Evolutionary conservation across 2,888 invertebrate genomes (phyloP).

Genomic region (Erannis defoliaria): DNA sequence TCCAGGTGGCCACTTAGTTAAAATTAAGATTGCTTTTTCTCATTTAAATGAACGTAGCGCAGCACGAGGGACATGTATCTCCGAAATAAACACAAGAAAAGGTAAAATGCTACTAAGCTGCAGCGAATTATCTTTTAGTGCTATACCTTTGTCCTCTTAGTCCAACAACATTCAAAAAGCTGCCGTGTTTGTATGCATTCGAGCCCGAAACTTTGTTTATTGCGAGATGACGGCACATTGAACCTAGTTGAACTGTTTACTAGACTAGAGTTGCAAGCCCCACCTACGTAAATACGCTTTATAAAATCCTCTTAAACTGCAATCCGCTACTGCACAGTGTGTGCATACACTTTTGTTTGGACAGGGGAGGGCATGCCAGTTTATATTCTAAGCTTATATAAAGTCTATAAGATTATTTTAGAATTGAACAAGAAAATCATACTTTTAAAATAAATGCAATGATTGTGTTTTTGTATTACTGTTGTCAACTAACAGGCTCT

Average conservation of each 20-base stretch:
- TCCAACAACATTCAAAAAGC: slow-evolving; percentile 5
- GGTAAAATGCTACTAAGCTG: neutral
- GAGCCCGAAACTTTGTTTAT: slow-evolving; percentile 14
- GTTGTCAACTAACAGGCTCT: too few relatives aligned
- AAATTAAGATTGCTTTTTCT: neutral
- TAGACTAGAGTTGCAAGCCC: neutral
- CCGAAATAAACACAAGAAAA: neutral
- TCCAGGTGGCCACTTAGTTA: too few relatives aligned
- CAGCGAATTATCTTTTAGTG: neutral
- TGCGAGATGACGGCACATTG: slow-evolving; percentile 6
- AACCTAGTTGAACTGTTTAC: neutral
- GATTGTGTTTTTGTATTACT: too few relatives aligned
- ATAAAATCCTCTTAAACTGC: neutral
- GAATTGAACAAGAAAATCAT: too few relatives aligned
- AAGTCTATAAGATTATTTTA: too few relatives aligned
- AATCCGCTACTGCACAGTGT: neutral
- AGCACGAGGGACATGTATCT: neutral
- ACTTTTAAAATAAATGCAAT: too few relatives aligned
- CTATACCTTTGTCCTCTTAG: slow-evolving; percentile 10
- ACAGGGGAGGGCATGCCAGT: too few relatives aligned
- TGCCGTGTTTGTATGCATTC: neutral
- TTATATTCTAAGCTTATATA: too few relatives aligned
- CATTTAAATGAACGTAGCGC: neutral
- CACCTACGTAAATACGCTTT: neutral
- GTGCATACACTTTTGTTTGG: neutral